phyloP scores from a whole-genome alignment of 1,140 invertebrate genomes.

The Drosophila pseudoananassae region DNA sequence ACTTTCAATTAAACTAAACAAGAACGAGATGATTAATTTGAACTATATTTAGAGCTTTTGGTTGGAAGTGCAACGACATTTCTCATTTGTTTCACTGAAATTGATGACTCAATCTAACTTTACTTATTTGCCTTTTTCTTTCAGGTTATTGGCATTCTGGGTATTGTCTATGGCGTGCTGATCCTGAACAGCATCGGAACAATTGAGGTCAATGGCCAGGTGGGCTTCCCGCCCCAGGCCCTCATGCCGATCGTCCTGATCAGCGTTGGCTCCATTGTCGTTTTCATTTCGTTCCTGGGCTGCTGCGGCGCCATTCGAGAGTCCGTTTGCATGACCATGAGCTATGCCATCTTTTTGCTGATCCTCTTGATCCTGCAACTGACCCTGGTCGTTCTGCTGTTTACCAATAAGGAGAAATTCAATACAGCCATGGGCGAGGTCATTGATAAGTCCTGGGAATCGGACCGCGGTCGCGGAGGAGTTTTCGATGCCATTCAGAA shows the following conservation, averaged over 20 bases:
- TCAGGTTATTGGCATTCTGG: constrained; percentile 87
- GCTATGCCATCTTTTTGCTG: constrained; percentile 88
- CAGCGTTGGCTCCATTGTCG: constrained; percentile 89
- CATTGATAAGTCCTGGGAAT: constrained; percentile 80
- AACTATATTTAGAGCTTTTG: constrained; percentile 43
- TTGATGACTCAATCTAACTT: neutral
- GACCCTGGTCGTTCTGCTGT: constrained; percentile 86
- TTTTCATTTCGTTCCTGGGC: constrained; percentile 92
- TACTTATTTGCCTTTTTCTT: neutral
- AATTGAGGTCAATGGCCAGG: constrained; percentile 85
- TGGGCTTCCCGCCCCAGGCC: constrained; percentile 84
- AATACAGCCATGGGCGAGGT: constrained; percentile 83
- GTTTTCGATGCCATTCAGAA: constrained; percentile 72
- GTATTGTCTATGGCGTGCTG: constrained; percentile 86
- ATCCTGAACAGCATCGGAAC: constrained; percentile 85
- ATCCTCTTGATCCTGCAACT: constrained; percentile 88
- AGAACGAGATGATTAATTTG: constrained; percentile 54
- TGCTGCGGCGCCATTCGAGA: constrained; percentile 94
- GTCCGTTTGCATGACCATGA: constrained; percentile 92
- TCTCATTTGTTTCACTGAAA: neutral
- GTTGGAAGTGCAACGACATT: constrained; percentile 19
- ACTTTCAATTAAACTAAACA: constrained; percentile 64
- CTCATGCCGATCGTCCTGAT: constrained; percentile 87
- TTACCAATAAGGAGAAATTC: constrained; percentile 84
- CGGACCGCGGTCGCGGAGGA: constrained; percentile 25